These are phyloP conservation scores for Syrphus vitripennis DNA, from an alignment of 2,888 invertebrate species.

Conservation along the genomic window DNA sequence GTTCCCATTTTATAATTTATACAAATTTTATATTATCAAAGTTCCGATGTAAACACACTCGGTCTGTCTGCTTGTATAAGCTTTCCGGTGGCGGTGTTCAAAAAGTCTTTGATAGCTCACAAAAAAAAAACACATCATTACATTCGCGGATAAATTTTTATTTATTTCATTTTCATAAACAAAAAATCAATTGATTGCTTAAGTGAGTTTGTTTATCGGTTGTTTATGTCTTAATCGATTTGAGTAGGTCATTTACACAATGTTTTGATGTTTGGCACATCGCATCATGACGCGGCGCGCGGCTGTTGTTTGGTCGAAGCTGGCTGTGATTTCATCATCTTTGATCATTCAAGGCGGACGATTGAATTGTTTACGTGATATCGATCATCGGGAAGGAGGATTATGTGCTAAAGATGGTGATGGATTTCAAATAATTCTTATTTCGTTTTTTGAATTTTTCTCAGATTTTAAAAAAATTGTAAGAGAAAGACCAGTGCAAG, in stretches of 20 bases:
- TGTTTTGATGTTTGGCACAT: conserved; percentile 31
- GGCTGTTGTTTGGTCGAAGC: not conserved
- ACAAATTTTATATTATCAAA: conserved; percentile 10
- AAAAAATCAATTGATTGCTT: conserved; percentile 57
- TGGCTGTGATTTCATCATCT: not conserved
- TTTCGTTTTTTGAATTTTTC: not conserved
- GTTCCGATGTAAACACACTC: conserved; percentile 53
- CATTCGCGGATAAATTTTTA: not conserved
- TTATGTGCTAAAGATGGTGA: not conserved
- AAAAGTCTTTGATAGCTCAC: not conserved
- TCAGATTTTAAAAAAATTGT: too few species aligned
- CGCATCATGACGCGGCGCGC: not conserved
- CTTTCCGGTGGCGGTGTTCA: not conserved
- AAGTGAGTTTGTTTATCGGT: conserved; percentile 64
- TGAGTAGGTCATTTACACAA: conserved; percentile 58
- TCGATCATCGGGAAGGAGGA: conserved; percentile 7
- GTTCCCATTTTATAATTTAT: conserved; percentile 18
- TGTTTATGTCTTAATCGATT: conserved; percentile 55
- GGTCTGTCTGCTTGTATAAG: not conserved
- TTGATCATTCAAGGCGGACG: conserved; percentile 3
- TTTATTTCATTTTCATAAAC: conserved; percentile 43
- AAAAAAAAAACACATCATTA: conserved; percentile 39
- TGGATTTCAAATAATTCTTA: not conserved
- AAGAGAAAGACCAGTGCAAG: too few species aligned
- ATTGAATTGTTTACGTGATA: conserved; percentile 15